Evolutionary conservation across 2,888 invertebrate genomes (phyloP), one percentile per base, ranked within the genome.

Genomic region (Lymantria monacha): DNA sequence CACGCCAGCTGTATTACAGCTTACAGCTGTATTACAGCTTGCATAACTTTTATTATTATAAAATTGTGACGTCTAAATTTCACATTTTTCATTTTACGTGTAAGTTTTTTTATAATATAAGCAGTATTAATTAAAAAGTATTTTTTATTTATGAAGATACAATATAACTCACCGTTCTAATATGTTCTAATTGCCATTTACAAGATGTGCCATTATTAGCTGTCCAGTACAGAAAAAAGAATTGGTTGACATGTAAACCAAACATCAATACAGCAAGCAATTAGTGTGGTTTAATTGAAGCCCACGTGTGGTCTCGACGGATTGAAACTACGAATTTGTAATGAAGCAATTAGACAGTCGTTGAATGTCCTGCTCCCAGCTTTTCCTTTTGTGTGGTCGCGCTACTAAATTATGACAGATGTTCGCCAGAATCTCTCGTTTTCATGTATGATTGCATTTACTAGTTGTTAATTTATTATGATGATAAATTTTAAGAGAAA

Each of bases 301-400:
- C 52, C 48, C 46, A 63, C 53, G 55, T 53, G 59, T 58, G 50
- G 53, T 55, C 53, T 61, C 57, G 57, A 59, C 57, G 69, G 57
- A 49, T 55, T 44, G 53, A 41, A 62, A 51, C 47, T 38, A 63
- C 69, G 78, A 77, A 79, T 81, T 67, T 70, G 69, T 80, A 79
- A 81, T 79, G 76, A 80, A 75, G 74, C 76, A 78, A 81, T 81
- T 80, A 76, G 63, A 67, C 65, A 57, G 53, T 58, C 54, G 58
- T 55, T 66, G 62, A 66, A 65, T 63, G 57, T 66, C 57, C 55
- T 55, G 12, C 42, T 50, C 38, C 50, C 51, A 52, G 44, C 12
- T 38, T 47, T 55, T 50, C 50, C 53, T 59, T 61, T 62, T 49
- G 53, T 46, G 38, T 47, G 30, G 44, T 48, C 46, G 49, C 56